These are phyloP conservation scores for Brachymystax lenok DNA, from an alignment of 2,797 vertebrate species.

Conservation along the genomic window DNA sequence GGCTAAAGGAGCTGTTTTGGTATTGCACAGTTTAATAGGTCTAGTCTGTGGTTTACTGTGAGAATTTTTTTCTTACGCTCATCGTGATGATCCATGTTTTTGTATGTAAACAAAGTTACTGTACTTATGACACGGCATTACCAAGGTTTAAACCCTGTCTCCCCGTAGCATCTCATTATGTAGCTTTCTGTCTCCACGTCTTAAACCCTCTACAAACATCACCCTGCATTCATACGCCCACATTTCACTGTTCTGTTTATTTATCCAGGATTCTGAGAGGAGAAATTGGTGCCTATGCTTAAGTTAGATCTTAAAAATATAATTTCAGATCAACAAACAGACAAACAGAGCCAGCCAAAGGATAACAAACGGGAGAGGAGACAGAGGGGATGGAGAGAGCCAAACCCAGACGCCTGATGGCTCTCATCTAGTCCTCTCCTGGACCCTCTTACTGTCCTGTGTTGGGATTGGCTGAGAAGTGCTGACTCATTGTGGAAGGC, in stretches of 20 bases:
- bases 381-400: conserved; percentile 39
- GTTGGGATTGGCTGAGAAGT: conserved; percentile 35
- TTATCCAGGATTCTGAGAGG: conserved; percentile 63
- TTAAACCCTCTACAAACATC: conserved; percentile 71
- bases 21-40: background rate
- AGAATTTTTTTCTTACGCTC: conserved; percentile 53
- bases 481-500: conserved; percentile 56
- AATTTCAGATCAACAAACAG: conserved; percentile 70
- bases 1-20: background rate
- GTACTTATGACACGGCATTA: conserved; percentile 32
- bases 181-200: conserved; percentile 63
- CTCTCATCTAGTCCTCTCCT: background rate
- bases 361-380: conserved; percentile 63
- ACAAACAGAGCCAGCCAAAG: conserved; percentile 63
- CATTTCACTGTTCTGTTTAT: conserved; percentile 70
- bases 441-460: conserved; percentile 13
- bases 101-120: conserved; percentile 33
- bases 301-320: conserved; percentile 55
- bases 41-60: conserved; percentile 14
- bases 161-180: conserved; percentile 51
- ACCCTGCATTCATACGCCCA: conserved; percentile 50
- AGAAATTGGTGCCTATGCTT: conserved; percentile 61
- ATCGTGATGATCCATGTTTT: conserved; percentile 18
- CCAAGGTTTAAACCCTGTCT: conserved; percentile 52
- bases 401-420: conserved; percentile 37